phyloP scores from a whole-genome alignment of 2,113 vertebrate genomes.

The Sinocyclocheilus maitianheensis region DNA sequence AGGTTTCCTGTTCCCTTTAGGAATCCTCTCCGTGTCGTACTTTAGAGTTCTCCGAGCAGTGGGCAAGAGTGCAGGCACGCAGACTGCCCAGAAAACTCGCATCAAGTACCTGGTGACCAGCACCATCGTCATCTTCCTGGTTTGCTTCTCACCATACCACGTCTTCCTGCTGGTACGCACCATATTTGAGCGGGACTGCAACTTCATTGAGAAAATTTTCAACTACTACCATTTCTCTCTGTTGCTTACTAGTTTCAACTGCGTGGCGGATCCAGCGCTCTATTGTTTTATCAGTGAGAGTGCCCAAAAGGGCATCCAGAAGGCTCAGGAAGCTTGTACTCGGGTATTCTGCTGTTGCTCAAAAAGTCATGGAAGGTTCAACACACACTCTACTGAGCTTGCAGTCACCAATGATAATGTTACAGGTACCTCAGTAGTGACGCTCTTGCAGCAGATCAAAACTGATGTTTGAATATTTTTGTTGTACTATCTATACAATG shows the following conservation, averaged over 20 bases:
- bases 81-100: constrained; percentile 88
- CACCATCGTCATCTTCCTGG: constrained; percentile 91
- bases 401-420: constrained; percentile 59
- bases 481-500: neutral
- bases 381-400: constrained; percentile 68
- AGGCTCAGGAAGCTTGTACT: constrained; percentile 68
- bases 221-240: constrained; percentile 86
- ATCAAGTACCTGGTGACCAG: constrained; percentile 91
- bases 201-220: constrained; percentile 79
- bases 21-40: constrained; percentile 83
- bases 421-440: constrained; percentile 54
- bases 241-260: constrained; percentile 90
- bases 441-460: constrained; percentile 56
- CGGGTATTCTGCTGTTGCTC: constrained; percentile 69
- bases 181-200: constrained; percentile 82
- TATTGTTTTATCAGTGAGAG: constrained; percentile 95
- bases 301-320: constrained; percentile 81
- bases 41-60: constrained; percentile 86
- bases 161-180: constrained; percentile 87
- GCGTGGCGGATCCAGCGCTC: constrained; percentile 88
- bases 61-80: constrained; percentile 86
- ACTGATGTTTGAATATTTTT: constrained; percentile 25
- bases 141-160: constrained; percentile 95
- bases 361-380: constrained; percentile 61
- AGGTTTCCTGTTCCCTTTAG: constrained; percentile 91